Base-by-base conservation (phyloP, 2,888 invertebrate species). In the Eulithis testata region DNA sequence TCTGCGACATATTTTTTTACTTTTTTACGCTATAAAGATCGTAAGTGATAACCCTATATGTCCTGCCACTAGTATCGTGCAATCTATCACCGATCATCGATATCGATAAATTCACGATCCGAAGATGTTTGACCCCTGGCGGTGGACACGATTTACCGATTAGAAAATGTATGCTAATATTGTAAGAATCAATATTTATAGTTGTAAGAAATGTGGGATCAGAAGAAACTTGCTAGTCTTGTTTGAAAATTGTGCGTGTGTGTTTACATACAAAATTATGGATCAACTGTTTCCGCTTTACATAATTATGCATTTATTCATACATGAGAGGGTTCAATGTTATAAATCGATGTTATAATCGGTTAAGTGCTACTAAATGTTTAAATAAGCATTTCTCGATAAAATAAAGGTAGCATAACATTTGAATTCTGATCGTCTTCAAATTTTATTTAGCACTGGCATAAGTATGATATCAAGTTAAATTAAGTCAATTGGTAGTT, bases 111-210 rank as follows among this genome's bases (percentile, higher is more conserved):
- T 83, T 77, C 78, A 77, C 76, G 76, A 77, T 76, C 74, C 72
- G 81, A 82, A 83, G 83, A 83, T 82, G 80, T 85, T 85, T 90
- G 89, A 90, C 90, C 90, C 75, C 70, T 73, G 65, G 72, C 82
- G 86, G 87, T 85, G 85, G 83, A 80, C 82, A 83, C 84, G 88
- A 89, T 89, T 88, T 87, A 87, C 87, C 79, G 84, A 79, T 80
- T 78, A 76, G 82, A 82, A 82, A 83, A 83, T 82, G 77, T 82
- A 88, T 88, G 84, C 84, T 83, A 83, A 86, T 86, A 82, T 81
- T 83, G 80, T 81, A 80, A 76, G 78, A 76, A 78, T 78, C 78
- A 73, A 77, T 82, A 86, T 86, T 86, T 83, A 82, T 83, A 83
- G 77, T 78, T 73, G 76, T 72, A 68, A 73, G 76, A 79, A 79